Base-by-base conservation (phyloP, 2,888 invertebrate genomes). In the Athetis lepigone region DNA sequence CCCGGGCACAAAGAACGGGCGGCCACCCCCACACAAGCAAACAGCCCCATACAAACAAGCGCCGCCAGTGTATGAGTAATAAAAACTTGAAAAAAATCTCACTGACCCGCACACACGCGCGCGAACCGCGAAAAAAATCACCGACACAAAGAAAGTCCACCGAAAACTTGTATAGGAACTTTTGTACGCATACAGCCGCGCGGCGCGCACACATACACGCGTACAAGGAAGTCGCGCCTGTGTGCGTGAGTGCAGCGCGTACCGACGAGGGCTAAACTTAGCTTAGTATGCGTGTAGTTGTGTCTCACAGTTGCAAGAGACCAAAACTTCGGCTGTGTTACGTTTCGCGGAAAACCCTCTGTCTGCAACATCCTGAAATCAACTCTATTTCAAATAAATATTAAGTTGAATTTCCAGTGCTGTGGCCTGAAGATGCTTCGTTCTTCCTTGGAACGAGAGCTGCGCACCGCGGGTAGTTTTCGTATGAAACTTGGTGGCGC, bases 381-480 rank as follows among this genome's bases (percentile, higher is more conserved):
- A 9, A 50, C 63, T 59, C 46, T 83, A 73, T 21, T 0, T 0
- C 0, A 0, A 0, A 0, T 0, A 0, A 0, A 2, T 3, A 55
- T 80, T 81, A 54, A 68, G 76, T 81, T 61, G 0, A 72, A 58
- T 72, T 71, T 79, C 1, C 18, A 36, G 40, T 70, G 64, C 18
- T 6, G 1, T 1, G 4, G 7, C 9, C 40, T 29, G 59, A 59
- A 72, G 70, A 79, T 90, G 76, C 33, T 72, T 50, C 88, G 42
- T 89, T 90, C 62, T 42, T 64, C 66, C 51, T 45, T 65, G 55
- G 39, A 27, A 19, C 50, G 54, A 59, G 70, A 72, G 85, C 82
- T 93, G 94, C 93, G 93, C 94, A 83, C 86, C 89, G 90, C 94
- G 94, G 94, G 94, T 94, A 94, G 94, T 94, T 95, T 95, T 94